phyloP scores from a whole-genome alignment of 2,113 vertebrate species.

The Pteruthius melanotis region DNA sequence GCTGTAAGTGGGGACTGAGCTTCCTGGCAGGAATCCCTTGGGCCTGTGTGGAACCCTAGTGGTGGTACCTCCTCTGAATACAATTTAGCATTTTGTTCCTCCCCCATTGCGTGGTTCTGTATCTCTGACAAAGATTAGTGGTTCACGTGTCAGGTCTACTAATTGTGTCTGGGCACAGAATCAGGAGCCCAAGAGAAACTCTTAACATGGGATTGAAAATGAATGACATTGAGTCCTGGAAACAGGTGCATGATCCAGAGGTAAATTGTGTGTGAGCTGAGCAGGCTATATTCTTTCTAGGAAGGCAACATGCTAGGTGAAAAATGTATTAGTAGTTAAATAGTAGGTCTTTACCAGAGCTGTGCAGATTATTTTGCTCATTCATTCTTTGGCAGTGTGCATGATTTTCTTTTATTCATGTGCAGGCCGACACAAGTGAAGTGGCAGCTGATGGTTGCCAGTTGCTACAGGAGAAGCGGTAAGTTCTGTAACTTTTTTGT shows the following conservation, averaged over 20 bases:
- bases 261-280: not conserved
- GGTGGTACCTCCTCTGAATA: not conserved
- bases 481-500: not conserved
- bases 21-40: not conserved
- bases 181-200: not conserved
- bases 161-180: not conserved
- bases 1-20: not conserved
- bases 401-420: not conserved
- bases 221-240: not conserved
- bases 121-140: not conserved
- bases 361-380: not conserved
- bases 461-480: conserved; percentile 94
- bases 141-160: not conserved
- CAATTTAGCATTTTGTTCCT: not conserved
- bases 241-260: not conserved
- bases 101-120: not conserved
- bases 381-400: not conserved
- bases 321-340: not conserved
- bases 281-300: not conserved
- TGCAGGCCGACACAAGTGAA: conserved; percentile 87
- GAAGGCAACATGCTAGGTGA: not conserved
- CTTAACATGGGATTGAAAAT: not conserved
- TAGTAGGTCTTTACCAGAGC: not conserved
- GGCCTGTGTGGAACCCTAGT: accelerated
- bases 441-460: conserved; percentile 94